These are phyloP conservation scores for Cremastobaeus sp. DNA, from an alignment of 2,888 invertebrate genomes.

Conservation along the genomic window DNA sequence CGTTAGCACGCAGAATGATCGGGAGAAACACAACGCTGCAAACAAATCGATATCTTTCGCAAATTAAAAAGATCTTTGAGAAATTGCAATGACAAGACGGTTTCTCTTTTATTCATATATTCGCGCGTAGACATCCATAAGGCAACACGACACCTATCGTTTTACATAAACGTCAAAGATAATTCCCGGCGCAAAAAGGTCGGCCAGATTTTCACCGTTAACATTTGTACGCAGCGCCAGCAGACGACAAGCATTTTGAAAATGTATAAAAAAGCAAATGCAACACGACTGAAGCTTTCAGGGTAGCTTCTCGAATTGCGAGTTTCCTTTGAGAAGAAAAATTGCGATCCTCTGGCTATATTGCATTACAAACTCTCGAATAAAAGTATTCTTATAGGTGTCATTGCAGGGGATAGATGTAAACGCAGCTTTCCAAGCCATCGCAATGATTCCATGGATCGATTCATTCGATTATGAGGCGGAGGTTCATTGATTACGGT, in stretches of 20 bases:
- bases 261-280: slow-evolving; percentile 3
- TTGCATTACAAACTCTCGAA: neutral
- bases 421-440: too few relatives aligned
- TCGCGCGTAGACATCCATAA: slow-evolving; percentile 3
- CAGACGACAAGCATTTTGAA: slow-evolving; percentile 4
- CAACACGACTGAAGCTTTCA: neutral
- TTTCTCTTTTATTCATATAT: slow-evolving; percentile 10
- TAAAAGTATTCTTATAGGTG: neutral
- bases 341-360: neutral
- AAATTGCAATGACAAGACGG: neutral
- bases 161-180: slow-evolving; percentile 20
- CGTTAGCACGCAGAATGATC: too few relatives aligned
- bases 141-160: slow-evolving; percentile 17
- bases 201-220: slow-evolving; percentile 11
- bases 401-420: too few relatives aligned
- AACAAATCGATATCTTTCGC: neutral
- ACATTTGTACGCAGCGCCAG: neutral
- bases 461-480: too few relatives aligned
- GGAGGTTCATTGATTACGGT: too few relatives aligned
- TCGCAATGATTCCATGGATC: too few relatives aligned
- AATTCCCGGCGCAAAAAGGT: slow-evolving; percentile 11
- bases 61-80: neutral
- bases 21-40: neutral
- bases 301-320: neutral
- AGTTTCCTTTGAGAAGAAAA: neutral